Base-by-base conservation (phyloP, 1,140 invertebrate species). In the Leptonema lineaticorne region DNA sequence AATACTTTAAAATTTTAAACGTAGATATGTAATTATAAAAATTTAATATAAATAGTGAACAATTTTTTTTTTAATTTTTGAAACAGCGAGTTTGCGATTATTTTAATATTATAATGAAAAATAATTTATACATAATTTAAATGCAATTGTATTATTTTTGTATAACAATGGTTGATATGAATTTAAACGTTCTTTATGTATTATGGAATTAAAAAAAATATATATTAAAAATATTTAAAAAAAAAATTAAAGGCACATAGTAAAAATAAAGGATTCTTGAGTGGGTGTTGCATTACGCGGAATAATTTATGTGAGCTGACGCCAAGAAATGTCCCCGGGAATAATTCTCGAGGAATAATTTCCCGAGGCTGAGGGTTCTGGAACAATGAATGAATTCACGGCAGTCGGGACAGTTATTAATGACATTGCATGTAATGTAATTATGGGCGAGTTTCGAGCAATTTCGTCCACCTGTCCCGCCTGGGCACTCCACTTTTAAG, bases 351-450 rank as follows among this genome's bases (percentile, higher is more conserved):
- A 57, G 62, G 67, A 69, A 69, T 69, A 69, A 57, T 62, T 14
- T 29, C 50, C 24, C 41, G 24, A 22, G n/a, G n/a, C 16, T 29
- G 24, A 26, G 37, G 45, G 29, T 63, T 27, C 48, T 37, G 27
- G 67, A 69, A 69, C 68, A 69, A 69, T 69, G 33, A 62, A 53
- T 26, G 68, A 62, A 64, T 69, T 69, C 53, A 37, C 33, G 41
- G 14, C n/a, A n/a, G 14, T n/a, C 56, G 63, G 53, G 68, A 69
- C 68, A 66, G 56, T 65, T 64, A 69, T 69, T 69, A 69, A 69
- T 69, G 62, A 33, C 63, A 60, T 69, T 56, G 63, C 68, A 66
- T 65, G 68, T 60, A 29, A 18, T 29, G 29, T 59, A 59, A 59
- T 59, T 59, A 59, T 30, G n/a, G 24, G 28, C 57, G 26, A 53